phyloP scores from a whole-genome alignment of 2,888 invertebrate genomes.

The Aporophyla lueneburgensis region DNA sequence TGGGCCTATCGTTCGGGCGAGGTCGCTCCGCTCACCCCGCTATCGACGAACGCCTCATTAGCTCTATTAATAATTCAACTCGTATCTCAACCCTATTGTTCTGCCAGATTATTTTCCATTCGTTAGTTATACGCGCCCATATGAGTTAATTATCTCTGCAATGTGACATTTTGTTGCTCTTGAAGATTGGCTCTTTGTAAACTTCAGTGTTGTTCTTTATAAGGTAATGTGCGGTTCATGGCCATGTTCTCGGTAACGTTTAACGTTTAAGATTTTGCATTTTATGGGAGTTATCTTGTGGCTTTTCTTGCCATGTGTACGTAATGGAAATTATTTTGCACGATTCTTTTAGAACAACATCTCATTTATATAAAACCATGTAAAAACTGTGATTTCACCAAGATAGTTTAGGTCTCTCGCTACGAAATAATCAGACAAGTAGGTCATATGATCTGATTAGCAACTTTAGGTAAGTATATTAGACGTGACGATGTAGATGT shows the following conservation, averaged over 20 bases:
- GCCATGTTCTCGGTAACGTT: slow-evolving; percentile 23
- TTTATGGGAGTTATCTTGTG: slow-evolving; percentile 27
- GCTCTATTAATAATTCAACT: slow-evolving; percentile 89
- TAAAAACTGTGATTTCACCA: background rate
- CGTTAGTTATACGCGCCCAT: slow-evolving; percentile 69
- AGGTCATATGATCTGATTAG: slow-evolving; percentile 25
- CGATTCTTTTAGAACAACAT: background rate
- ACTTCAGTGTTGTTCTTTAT: slow-evolving; percentile 20
- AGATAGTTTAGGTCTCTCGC: background rate
- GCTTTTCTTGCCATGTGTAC: slow-evolving; percentile 4
- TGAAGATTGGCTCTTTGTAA: slow-evolving; percentile 47
- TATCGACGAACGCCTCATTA: slow-evolving; percentile 85
- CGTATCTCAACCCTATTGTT: slow-evolving; percentile 86
- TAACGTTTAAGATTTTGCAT: slow-evolving; percentile 25
- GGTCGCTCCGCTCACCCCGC: slow-evolving; percentile 88
- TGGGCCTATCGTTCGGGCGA: slow-evolving; percentile 88
- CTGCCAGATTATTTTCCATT: slow-evolving; percentile 84
- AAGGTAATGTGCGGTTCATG: slow-evolving; percentile 42
- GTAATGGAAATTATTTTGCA: slow-evolving; percentile 3
- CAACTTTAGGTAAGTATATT: slow-evolving; percentile 36
- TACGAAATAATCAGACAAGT: background rate
- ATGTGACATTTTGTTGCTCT: slow-evolving; percentile 64
- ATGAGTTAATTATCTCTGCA: slow-evolving; percentile 66
- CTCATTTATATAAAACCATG: background rate
- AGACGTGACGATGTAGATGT: slow-evolving; percentile 43